Evolutionary conservation across 2,888 invertebrate species (phyloP), one percentile per base, ranked within the genome.

Genomic region (Sericinus montela): DNA sequence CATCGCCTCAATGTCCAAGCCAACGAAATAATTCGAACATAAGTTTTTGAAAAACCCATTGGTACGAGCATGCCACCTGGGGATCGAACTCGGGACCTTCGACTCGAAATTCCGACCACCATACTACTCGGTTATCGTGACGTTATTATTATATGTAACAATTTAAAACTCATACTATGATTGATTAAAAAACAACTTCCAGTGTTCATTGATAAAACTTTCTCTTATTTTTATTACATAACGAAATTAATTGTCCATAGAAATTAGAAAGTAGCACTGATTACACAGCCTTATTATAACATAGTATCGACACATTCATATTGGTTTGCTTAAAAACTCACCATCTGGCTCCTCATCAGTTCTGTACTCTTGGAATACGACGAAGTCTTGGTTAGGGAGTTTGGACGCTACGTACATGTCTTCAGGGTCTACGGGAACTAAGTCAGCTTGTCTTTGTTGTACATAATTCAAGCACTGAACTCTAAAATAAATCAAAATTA

Each of bases 371-470:
- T 93, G 93, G 67, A 94, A 91, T 4, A 96, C 90, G 0, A 93
- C 92, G 69, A 94, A 94, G 75, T 95, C 93, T 72, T 94, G 91
- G 69, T 94, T 91, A 15, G 91, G 91, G 44, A 92, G 88, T 58
- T 93, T 93, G 36, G 92, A 90, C 0, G 95, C 96, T 36, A 97
- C 91, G 72, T 96, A 97, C 92, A 96, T 95, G 66, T 96, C 96
- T 65, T 96, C 96, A 2, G 97, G 95, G 68, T 97, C 96, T 1
- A 94, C 93, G 6, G 94, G 93, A 19, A 94, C 92, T 48, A 97
- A 91, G 73, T 97, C 97, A 0, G 96, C 97, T 66, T 93, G 91
- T 16, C 94, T 91, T 58, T 92, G 90, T 55, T 94, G 93, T 7
- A 97, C 93, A 72, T 92, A 91, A 52, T 91, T 90, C 63, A 97